A percentile compares a stretch with the other conserved stretches of the same genome.
Conservation (phyloP, 2,888 invertebrate species). For the Monoplex corrugatus region DNA sequence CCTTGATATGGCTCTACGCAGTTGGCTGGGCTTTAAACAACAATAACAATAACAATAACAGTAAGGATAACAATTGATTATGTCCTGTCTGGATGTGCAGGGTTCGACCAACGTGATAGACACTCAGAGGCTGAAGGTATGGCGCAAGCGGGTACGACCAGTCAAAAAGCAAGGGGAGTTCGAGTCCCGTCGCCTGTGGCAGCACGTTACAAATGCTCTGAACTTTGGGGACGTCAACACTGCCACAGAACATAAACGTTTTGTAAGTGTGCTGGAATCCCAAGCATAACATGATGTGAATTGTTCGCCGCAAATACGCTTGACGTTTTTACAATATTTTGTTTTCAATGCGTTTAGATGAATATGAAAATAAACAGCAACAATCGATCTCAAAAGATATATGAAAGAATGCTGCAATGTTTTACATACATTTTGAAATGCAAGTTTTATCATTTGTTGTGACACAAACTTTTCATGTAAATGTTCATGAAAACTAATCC, state of each 20-base stretch:
- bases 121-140: constrained; percentile 70
- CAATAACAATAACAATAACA: too few relatives aligned
- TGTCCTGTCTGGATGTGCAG: constrained; percentile 64
- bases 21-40: too few relatives aligned
- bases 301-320: too few relatives aligned
- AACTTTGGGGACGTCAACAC: constrained; percentile 80
- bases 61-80: too few relatives aligned
- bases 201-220: constrained; percentile 82
- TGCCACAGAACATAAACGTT: constrained; percentile 82
- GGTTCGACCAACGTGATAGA: constrained; percentile 77
- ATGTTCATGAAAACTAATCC: too few relatives aligned
- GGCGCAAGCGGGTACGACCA: constrained; percentile 81
- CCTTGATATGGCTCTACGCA: too few relatives aligned
- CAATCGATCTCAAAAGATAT: too few relatives aligned
- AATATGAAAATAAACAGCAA: too few relatives aligned
- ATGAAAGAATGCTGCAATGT: not conserved
- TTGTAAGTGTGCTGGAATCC: constrained; percentile 66
- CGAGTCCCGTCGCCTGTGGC: constrained; percentile 83
- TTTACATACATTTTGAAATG: not conserved
- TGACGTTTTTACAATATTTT: too few relatives aligned
- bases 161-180: constrained; percentile 80
- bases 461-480: too few relatives aligned
- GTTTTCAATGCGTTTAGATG: too few relatives aligned
- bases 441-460: not conserved
- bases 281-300: not conserved